Evolutionary conservation across 2,888 invertebrate species (phyloP).

Genomic region (Helleia helle): DNA sequence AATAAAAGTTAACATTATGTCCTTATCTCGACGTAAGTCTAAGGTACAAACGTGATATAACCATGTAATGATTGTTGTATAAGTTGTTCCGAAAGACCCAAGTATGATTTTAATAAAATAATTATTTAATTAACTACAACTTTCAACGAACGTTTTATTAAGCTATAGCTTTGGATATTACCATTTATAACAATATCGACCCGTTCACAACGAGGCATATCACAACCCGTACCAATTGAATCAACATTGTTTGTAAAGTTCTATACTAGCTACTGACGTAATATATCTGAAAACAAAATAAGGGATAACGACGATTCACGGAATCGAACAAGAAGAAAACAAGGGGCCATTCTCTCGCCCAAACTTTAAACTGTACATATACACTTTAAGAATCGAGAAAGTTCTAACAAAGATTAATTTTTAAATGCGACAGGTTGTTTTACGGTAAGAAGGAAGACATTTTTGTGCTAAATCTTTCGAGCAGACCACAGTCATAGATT

Average conservation of each 20-base stretch:
- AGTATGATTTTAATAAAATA: conserved; percentile 66
- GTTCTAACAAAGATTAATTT: conserved; percentile 64
- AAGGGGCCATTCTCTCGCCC: conserved; percentile 61
- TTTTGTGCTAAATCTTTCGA: conserved; percentile 64
- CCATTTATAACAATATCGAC: conserved; percentile 73
- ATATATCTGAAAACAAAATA: conserved; percentile 69
- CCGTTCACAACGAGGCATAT: conserved; percentile 73
- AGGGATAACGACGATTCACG: conserved; percentile 71
- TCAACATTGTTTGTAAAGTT: conserved; percentile 73
- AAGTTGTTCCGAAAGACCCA: conserved; percentile 62
- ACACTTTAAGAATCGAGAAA: conserved; percentile 63
- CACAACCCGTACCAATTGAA: conserved; percentile 75
- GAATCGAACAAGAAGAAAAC: conserved; percentile 70
- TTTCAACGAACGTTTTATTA: conserved; percentile 70
- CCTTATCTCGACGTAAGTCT: conserved; percentile 54
- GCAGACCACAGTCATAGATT: conserved; percentile 35
- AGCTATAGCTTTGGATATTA: conserved; percentile 71
- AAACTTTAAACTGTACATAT: conserved; percentile 67
- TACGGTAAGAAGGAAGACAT: conserved; percentile 72
- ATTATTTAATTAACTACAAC: conserved; percentile 67
- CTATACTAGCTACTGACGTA: conserved; percentile 73
- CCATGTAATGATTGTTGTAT: conserved; percentile 54
- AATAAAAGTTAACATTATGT: conserved; percentile 46
- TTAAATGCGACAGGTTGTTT: conserved; percentile 64
- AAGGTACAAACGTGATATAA: conserved; percentile 49